These are phyloP conservation scores for Melanostoma mellinum DNA, from an alignment of 2,888 invertebrate species.

Conservation along the genomic window DNA sequence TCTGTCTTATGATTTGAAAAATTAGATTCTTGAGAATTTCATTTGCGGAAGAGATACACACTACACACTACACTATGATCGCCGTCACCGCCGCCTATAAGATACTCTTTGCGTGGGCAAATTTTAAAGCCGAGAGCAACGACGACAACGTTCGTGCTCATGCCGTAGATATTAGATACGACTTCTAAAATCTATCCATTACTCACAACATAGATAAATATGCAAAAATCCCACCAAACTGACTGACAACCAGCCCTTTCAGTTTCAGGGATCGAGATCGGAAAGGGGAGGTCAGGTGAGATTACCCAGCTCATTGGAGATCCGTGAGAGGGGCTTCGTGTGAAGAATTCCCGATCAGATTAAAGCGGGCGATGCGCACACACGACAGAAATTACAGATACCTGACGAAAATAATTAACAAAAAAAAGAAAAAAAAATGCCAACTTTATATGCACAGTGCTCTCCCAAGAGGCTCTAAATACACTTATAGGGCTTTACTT, in stretches of 20 bases:
- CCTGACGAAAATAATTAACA: constrained; percentile 52
- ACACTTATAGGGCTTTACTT: constrained; percentile 58
- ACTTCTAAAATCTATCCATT: constrained; percentile 55
- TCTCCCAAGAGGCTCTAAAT: constrained; percentile 45
- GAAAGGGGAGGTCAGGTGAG: constrained; percentile 1
- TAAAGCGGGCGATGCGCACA: constrained; percentile 33
- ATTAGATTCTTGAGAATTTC: constrained; percentile 54
- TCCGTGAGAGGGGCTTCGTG: constrained; percentile 24
- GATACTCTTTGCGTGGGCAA: constrained; percentile 42
- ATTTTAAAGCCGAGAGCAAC: neutral
- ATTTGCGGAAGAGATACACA: constrained; percentile 51
- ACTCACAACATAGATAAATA: constrained; percentile 43
- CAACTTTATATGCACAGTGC: constrained; percentile 48
- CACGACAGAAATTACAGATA: constrained; percentile 48
- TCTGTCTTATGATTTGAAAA: constrained; percentile 6
- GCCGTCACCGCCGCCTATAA: constrained; percentile 14
- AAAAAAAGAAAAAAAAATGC: constrained; percentile 15
- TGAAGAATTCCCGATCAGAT: constrained; percentile 46
- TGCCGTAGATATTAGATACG: constrained; percentile 57
- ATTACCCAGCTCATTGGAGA: constrained; percentile 8
- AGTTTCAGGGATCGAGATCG: neutral
- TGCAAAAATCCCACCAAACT: constrained; percentile 17
- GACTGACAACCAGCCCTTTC: constrained; percentile 37
- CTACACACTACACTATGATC: neutral
- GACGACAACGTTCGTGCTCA: constrained; percentile 8